Conservation (phyloP, 2,113 vertebrate genomes). For the Genyomyrus donnyi region DNA sequence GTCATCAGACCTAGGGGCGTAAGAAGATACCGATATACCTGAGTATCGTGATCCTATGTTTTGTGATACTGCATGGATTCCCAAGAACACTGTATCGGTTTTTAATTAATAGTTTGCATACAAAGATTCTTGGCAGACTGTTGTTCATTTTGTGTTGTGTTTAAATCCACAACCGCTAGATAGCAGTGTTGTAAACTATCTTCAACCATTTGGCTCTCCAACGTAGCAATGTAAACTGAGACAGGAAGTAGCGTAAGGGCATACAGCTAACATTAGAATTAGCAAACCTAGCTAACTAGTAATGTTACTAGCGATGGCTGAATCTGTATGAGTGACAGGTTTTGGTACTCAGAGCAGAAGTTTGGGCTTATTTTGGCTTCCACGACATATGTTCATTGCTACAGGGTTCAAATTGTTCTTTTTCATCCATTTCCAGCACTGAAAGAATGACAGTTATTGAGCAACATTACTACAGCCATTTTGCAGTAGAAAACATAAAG, state of each 20-base stretch:
- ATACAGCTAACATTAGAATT: neutral
- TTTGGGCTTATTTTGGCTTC: neutral
- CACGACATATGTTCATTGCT: neutral
- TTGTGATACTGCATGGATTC: neutral
- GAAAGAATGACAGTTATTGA: neutral
- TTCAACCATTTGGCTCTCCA: neutral
- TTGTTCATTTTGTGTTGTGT: neutral
- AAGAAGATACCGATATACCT: neutral
- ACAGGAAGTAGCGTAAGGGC: neutral
- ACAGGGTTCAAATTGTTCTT: neutral
- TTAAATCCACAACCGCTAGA: neutral
- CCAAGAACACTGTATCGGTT: neutral
- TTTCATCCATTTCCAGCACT: neutral
- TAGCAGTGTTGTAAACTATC: neutral
- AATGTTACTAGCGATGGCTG: neutral
- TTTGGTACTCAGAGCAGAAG: neutral
- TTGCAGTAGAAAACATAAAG: neutral
- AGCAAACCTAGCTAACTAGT: neutral
- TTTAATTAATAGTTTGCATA: neutral
- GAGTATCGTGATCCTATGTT: neutral
- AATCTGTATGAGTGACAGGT: neutral
- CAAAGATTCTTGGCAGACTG: neutral
- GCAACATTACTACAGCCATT: neutral
- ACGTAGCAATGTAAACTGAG: neutral
- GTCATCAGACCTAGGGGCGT: neutral